Base-by-base conservation (phyloP, 2,113 vertebrate genomes). In the Zootoca vivipara region DNA sequence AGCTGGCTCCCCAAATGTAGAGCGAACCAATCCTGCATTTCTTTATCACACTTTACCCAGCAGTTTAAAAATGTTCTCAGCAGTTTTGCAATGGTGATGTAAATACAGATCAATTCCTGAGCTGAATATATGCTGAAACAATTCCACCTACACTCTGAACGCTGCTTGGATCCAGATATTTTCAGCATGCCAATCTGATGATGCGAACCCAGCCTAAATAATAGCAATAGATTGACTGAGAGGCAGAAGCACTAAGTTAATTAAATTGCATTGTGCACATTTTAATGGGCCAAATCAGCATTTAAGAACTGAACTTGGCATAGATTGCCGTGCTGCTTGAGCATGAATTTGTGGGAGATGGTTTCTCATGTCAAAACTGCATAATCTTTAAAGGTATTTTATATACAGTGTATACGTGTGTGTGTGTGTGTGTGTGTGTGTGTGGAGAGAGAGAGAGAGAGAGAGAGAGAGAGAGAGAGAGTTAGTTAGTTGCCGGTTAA, bases 321-420 rank as follows among this genome's bases (percentile, higher is more conserved):
- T 13, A 35, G 7, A 7, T 40, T 13, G 73, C 22, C 30, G 30
- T 46, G 20, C 87, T 38, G 16, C 16, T 33, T 56, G 46, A 75
- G 72, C 58, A 87, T 90, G 84, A 91, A 33, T 30, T 78, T 84
- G 24, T 0, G 5, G n/a, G 26, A 81, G 86, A 82, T 82, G 90
- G 40, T 62, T 28, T 85, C 56, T 28, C 52, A 16, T 16, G 35
- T 75, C 80, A 7, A 3, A 0, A 0, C 72, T 46, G 38, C 9
- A 33, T 87, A 81, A 28, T 77, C 9, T 89, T 80, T 75, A 84
- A 91, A 92, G n/a, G 42, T 38, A 1, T 0, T 82, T 78, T 33
- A 62, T 82, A 46, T 46, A 46, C 0, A 46, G 42, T 46, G 42
- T 46, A 2, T 46, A n/a, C n/a, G n/a, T n/a, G n/a, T n/a, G n/a